Conservation (phyloP, 2,113 vertebrate species). For the Oceanites oceanicus region DNA sequence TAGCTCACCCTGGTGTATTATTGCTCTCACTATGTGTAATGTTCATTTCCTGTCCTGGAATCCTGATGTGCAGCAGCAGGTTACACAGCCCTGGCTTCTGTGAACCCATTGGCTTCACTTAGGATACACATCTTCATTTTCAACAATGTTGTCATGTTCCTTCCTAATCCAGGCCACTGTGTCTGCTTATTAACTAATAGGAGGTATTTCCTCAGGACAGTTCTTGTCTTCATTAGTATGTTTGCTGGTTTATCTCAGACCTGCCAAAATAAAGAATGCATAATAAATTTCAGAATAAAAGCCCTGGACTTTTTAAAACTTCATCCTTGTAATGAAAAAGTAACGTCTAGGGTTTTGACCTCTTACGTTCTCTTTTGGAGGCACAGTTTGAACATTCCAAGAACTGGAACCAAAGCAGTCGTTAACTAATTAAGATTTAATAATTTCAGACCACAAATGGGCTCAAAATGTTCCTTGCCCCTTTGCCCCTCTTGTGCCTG, state of each 20-base stretch:
- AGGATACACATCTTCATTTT: slow-evolving; percentile 45
- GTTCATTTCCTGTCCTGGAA: slow-evolving; percentile 54
- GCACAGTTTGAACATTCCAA: background rate
- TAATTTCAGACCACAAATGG: background rate
- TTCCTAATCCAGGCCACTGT: slow-evolving; percentile 59
- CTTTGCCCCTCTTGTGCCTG: background rate
- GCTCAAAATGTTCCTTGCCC: background rate
- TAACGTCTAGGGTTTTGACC: background rate
- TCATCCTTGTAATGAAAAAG: background rate
- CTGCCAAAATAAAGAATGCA: slow-evolving; percentile 46
- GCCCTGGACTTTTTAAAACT: slow-evolving; percentile 18
- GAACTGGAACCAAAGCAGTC: background rate
- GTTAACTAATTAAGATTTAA: background rate
- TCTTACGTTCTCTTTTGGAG: background rate
- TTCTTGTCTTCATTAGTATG: slow-evolving; percentile 64
- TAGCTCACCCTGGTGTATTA: slow-evolving; percentile 47
- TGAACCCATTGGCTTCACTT: slow-evolving; percentile 2
- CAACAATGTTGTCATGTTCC: slow-evolving; percentile 60
- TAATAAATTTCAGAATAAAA: slow-evolving; percentile 59
- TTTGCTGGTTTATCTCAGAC: slow-evolving; percentile 70
- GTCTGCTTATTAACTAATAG: slow-evolving; percentile 66
- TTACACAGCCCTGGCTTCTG: slow-evolving; percentile 30
- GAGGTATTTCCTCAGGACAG: slow-evolving; percentile 60
- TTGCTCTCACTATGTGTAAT: slow-evolving; percentile 17
- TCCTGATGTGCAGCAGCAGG: slow-evolving; percentile 32